Conservation (phyloP, 1,140 invertebrate species). For the Trichomalopsis sarcophagae region DNA sequence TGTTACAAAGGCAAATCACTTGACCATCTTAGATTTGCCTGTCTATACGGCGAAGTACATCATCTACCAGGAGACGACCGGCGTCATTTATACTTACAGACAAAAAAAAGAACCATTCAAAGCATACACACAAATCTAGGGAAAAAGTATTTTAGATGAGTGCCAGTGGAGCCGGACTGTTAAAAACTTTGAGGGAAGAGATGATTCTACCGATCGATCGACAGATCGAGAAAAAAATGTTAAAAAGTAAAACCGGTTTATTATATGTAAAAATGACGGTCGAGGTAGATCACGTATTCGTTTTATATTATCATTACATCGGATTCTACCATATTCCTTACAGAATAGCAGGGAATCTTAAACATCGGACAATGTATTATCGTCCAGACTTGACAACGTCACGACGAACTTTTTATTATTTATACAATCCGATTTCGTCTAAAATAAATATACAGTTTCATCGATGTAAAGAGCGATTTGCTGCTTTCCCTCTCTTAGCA, state of each 20-base stretch:
- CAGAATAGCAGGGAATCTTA: slow-evolving; percentile 62
- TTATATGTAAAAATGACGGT: slow-evolving; percentile 34
- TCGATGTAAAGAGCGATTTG: slow-evolving; percentile 3
- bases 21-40: slow-evolving; percentile 32
- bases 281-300: slow-evolving; percentile 22
- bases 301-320: slow-evolving; percentile 57
- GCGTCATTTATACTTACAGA: background rate
- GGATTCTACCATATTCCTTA: slow-evolving; percentile 71
- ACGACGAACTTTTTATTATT: slow-evolving; percentile 53
- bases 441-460: slow-evolving; percentile 54
- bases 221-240: background rate
- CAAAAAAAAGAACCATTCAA: background rate
- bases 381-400: slow-evolving; percentile 23
- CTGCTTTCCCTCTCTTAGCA: background rate
- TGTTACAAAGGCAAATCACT: slow-evolving; percentile 21
- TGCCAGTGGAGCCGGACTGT: slow-evolving; percentile 21
- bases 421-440: slow-evolving; percentile 51
- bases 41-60: slow-evolving; percentile 29
- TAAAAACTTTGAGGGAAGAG: background rate
- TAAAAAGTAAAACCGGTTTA: slow-evolving; percentile 22
- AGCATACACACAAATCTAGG: background rate
- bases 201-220: background rate
- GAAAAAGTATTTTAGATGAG: slow-evolving; percentile 36
- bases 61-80: slow-evolving; percentile 54
- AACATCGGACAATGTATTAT: slow-evolving; percentile 38